phyloP scores from a whole-genome alignment of 2,888 invertebrate species.

The Criorhina ranunculi region DNA sequence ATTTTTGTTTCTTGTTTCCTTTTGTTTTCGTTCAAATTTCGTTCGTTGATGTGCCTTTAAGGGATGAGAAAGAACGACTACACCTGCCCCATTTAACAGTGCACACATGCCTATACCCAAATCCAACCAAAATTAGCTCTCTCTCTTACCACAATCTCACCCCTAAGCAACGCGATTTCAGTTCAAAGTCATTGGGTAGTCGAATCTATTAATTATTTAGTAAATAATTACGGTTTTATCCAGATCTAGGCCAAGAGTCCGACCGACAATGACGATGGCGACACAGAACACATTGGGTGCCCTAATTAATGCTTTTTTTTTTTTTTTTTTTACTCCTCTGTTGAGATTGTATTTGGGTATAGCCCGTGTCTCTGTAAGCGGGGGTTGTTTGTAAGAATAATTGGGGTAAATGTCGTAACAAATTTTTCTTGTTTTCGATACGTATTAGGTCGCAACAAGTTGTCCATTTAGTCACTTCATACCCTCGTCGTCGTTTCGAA shows the following conservation, averaged over 20 bases:
- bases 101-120: conserved; percentile 37
- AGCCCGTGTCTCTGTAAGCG: not conserved
- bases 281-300: conserved; percentile 58
- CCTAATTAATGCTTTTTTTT: conserved; percentile 63
- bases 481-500: not conserved
- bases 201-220: conserved; percentile 68
- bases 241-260: conserved; percentile 40
- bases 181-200: conserved; percentile 52
- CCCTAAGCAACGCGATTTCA: conserved; percentile 38
- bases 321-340: conserved; percentile 24
- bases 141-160: conserved; percentile 8
- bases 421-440: conserved; percentile 55
- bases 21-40: conserved; percentile 34
- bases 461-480: conserved; percentile 28
- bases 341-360: conserved; percentile 13
- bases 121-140: conserved; percentile 24
- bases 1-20: conserved; percentile 19
- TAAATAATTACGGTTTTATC: conserved; percentile 53
- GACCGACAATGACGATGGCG: conserved; percentile 6
- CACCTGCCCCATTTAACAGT: conserved; percentile 49
- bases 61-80: conserved; percentile 41
- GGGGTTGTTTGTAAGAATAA: conserved; percentile 34
- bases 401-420: conserved; percentile 63
- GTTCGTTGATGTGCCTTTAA: conserved; percentile 30
- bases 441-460: conserved; percentile 62